Conservation (phyloP, 2,888 invertebrate genomes). For the Sicus ferrugineus region DNA sequence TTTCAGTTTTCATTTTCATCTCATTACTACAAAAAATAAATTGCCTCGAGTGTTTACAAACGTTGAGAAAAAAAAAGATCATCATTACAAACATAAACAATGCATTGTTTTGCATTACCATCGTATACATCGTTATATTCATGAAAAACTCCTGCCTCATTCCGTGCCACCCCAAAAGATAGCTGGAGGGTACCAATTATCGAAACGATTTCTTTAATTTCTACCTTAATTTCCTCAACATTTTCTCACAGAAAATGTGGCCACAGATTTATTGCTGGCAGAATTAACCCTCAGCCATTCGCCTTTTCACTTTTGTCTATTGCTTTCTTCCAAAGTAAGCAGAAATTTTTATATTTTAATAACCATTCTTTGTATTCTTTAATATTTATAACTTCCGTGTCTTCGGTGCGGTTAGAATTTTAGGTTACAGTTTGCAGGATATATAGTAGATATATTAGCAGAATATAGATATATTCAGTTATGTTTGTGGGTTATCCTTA, state of each 20-base stretch:
- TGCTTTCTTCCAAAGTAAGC: too few relatives aligned
- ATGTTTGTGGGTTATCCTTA: too few relatives aligned
- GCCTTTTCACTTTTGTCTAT: not conserved
- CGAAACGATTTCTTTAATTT: not conserved
- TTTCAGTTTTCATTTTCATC: not conserved
- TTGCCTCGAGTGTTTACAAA: not conserved
- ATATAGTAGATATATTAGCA: too few relatives aligned
- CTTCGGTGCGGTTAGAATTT: too few relatives aligned
- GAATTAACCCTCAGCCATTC: not conserved
- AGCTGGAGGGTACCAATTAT: not conserved
- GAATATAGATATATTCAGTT: too few relatives aligned
- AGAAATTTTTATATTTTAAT: too few relatives aligned
- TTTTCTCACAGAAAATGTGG: slow-evolving; percentile 5
- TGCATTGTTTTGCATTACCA: not conserved
- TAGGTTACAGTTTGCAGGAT: too few relatives aligned
- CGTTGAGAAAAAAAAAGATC: not conserved
- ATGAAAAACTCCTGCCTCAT: not conserved
- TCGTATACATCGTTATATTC: not conserved
- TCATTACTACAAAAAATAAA: not conserved
- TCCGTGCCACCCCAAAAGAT: too few relatives aligned
- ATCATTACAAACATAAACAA: not conserved
- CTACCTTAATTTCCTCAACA: not conserved
- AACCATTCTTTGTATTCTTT: too few relatives aligned
- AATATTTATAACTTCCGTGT: too few relatives aligned
- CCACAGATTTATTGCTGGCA: slow-evolving; percentile 11